Evolutionary conservation across 2,888 invertebrate species (phyloP).

Genomic region (Isoperla grammatica): DNA sequence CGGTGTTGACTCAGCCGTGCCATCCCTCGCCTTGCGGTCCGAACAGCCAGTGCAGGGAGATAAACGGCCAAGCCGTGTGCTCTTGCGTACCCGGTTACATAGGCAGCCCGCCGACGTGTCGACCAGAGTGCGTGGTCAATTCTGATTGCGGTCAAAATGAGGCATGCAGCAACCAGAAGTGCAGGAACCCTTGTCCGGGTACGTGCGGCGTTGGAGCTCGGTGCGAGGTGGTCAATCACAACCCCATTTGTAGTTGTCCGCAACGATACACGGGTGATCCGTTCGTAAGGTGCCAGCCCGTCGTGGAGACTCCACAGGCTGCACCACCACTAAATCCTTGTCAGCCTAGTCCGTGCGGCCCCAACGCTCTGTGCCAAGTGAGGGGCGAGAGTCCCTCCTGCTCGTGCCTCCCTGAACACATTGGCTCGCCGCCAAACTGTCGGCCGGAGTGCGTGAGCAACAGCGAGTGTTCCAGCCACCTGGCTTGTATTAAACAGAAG

Average conservation of each 20-base stretch:
- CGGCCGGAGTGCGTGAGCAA: slow-evolving; percentile 52
- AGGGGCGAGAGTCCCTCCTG: slow-evolving; percentile 39
- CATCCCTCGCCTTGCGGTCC: slow-evolving; percentile 49
- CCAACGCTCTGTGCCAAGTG: slow-evolving; percentile 39
- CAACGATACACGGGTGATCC: slow-evolving; percentile 57
- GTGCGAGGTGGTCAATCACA: slow-evolving; percentile 59
- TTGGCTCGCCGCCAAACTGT: slow-evolving; percentile 38
- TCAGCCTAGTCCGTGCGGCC: slow-evolving; percentile 38
- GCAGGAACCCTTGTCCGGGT: slow-evolving; percentile 54
- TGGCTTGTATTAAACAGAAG: slow-evolving; percentile 59
- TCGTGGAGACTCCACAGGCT: slow-evolving; percentile 22
- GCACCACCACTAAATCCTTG: slow-evolving; percentile 36
- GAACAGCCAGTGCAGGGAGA: slow-evolving; percentile 46
- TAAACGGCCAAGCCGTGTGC: slow-evolving; percentile 46
- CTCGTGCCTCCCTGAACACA: slow-evolving; percentile 40
- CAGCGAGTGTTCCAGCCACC: slow-evolving; percentile 48
- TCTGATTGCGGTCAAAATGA: slow-evolving; percentile 47
- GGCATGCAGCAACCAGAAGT: slow-evolving; percentile 62
- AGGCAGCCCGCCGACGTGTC: slow-evolving; percentile 45
- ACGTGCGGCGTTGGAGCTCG: slow-evolving; percentile 55
- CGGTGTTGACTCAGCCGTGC: slow-evolving; percentile 39
- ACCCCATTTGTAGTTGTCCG: slow-evolving; percentile 59
- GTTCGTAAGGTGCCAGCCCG: slow-evolving; percentile 41
- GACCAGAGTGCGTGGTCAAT: slow-evolving; percentile 46
- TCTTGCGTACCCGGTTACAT: slow-evolving; percentile 44